Evolutionary conservation across 2,113 vertebrate species (phyloP).

Genomic region (Vidua macroura): DNA sequence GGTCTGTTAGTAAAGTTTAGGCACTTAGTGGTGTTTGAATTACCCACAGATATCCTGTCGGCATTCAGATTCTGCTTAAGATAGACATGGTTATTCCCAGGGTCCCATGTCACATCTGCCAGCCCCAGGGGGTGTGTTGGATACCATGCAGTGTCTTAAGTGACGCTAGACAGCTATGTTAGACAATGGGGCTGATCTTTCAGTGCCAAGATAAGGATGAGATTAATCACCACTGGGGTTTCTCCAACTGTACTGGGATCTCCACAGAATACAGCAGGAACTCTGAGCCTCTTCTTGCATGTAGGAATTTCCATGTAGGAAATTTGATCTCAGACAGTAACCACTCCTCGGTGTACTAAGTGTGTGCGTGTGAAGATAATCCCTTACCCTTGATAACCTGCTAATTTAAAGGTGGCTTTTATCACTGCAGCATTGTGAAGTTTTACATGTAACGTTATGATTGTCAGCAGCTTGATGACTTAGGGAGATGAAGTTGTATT

Average conservation of each 20-base stretch:
- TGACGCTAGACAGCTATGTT: not conserved
- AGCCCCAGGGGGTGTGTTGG: not conserved
- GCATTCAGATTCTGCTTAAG: not conserved
- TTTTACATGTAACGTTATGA: not conserved
- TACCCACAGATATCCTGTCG: not conserved
- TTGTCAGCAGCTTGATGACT: not conserved
- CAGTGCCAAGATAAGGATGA: not conserved
- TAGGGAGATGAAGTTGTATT: not conserved
- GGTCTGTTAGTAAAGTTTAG: not conserved
- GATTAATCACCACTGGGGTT: not conserved
- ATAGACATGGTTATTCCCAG: fast-evolving
- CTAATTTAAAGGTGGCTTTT: not conserved
- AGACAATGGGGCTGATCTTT: not conserved
- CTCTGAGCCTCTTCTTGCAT: not conserved
- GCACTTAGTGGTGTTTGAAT: not conserved
- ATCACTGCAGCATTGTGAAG: not conserved
- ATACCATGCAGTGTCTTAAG: not conserved
- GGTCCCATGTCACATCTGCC: not conserved
- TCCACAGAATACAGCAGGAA: not conserved
- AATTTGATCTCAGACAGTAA: not conserved
- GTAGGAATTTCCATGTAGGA: not conserved
- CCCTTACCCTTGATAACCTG: not conserved
- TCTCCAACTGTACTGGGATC: not conserved
- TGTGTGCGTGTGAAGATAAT: not conserved
- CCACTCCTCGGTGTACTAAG: not conserved